Base-by-base conservation (phyloP, 2,888 invertebrate species). In the Ormyrus labotus region DNA sequence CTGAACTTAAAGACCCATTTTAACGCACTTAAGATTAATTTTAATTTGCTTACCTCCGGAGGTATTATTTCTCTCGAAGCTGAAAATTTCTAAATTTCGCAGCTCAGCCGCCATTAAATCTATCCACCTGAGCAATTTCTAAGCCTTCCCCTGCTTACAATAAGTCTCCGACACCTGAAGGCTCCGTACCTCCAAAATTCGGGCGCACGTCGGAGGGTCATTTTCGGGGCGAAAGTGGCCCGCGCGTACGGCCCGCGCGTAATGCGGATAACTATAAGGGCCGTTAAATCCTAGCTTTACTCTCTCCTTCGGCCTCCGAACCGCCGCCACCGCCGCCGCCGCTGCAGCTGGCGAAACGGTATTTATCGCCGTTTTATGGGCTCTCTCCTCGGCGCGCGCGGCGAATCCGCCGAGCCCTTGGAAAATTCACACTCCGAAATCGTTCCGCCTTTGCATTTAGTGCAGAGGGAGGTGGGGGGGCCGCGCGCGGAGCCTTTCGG, bases 301-400 rank as follows among this genome's bases (percentile, higher is more conserved):
- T 34, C 34, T 34, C 34, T 34, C 34, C 34, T 34, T 34, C 4
- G 34, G 34, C 34, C 34, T 34, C 34, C 34, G 34, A 34, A 4
- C 34, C 34, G 34, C 0, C 4, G 34, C 4, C 0, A 3, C 34
- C 3, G 34, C 34, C 0, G 34, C 34, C 77, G 81, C 76, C 68
- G 83, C 72, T 81, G 85, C 88, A 89, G 87, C 89, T 88, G 89
- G 89, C 86, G 86, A 87, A 88, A 87, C 86, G 86, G 88, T 86
- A 87, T 90, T 89, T 89, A 89, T 88, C 87, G 87, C 86, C 87
- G 87, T 86, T 90, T 89, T 87, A 89, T 87, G 88, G 86, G 85
- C 87, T 87, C 87, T 86, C 87, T 85, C 85, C 78, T 57, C 73
- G 78, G 77, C 82, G 77, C n/a, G 57, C 57, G 47, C 11, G 68